phyloP scores from a whole-genome alignment of 2,797 vertebrate species.

The Falco cherrug region DNA sequence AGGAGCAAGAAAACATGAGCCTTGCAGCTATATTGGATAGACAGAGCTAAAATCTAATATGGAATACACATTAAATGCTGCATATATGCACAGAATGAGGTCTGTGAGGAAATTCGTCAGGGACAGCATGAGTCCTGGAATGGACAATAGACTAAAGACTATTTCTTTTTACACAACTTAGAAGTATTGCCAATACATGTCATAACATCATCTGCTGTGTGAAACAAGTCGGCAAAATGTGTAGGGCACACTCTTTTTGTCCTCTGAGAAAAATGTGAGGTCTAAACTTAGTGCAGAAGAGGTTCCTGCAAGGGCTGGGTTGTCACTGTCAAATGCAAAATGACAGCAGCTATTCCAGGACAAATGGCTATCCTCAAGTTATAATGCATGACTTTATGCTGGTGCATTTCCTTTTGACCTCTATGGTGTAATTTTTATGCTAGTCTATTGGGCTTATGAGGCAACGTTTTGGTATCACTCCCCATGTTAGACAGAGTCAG shows the following conservation, averaged over 20 bases:
- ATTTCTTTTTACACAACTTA: background rate
- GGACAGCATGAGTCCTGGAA: background rate
- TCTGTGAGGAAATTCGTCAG: slow-evolving; percentile 1
- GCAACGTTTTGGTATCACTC: background rate
- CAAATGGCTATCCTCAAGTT: background rate
- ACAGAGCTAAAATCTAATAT: slow-evolving; percentile 52
- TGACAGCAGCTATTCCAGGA: background rate
- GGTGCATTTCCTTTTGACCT: background rate
- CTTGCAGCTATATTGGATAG: slow-evolving; percentile 11
- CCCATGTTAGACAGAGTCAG: background rate
- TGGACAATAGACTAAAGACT: background rate
- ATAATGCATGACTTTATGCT: background rate
- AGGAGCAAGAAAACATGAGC: background rate
- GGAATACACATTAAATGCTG: slow-evolving; percentile 37
- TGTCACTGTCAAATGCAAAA: background rate
- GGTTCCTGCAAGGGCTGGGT: background rate
- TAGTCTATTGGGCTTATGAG: background rate
- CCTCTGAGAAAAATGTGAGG: background rate
- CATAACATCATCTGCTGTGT: background rate
- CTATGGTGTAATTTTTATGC: background rate
- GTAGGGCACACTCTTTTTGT: background rate
- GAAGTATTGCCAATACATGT: background rate
- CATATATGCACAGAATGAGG: background rate
- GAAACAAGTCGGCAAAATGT: background rate
- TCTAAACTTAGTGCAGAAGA: background rate